These are phyloP conservation scores for Ichneumon xanthorius DNA, from an alignment of 2,888 invertebrate genomes.

Conservation along the genomic window DNA sequence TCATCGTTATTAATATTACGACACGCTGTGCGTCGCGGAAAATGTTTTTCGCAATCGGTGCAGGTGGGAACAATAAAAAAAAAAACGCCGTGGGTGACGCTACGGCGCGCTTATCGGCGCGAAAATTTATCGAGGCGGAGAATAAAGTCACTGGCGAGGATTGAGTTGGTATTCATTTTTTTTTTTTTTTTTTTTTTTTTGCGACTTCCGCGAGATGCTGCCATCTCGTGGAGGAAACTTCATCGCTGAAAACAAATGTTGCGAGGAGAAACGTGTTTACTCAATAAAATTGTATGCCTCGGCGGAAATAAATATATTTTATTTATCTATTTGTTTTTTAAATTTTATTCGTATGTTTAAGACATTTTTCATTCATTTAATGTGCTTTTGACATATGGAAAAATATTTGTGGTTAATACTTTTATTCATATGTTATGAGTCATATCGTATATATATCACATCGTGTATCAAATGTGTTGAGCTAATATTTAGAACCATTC, in stretches of 20 bases:
- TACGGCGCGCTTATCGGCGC: not conserved
- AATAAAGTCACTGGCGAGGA: not conserved
- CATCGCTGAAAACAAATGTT: not conserved
- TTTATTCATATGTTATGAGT: too few species aligned
- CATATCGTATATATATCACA: too few species aligned
- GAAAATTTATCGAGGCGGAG: not conserved
- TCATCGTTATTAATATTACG: slow-evolving; percentile 30
- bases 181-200: slow-evolving; percentile 1
- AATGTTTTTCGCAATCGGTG: not conserved
- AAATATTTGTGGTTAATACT: too few species aligned
- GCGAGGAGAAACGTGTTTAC: not conserved
- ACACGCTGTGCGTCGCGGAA: not conserved
- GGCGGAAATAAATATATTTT: not conserved
- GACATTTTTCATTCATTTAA: too few species aligned
- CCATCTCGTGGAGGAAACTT: not conserved
- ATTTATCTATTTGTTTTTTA: not conserved
- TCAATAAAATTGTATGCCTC: not conserved
- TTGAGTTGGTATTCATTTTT: not conserved
- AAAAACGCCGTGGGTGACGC: not conserved
- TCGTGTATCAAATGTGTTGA: too few species aligned
- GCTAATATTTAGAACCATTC: too few species aligned
- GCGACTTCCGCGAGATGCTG: not conserved
- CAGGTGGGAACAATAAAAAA: not conserved
- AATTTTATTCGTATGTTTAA: not conserved
- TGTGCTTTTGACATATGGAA: too few species aligned